phyloP scores from a whole-genome alignment of 2,888 invertebrate species.

The Sarcophaga subvicina region DNA sequence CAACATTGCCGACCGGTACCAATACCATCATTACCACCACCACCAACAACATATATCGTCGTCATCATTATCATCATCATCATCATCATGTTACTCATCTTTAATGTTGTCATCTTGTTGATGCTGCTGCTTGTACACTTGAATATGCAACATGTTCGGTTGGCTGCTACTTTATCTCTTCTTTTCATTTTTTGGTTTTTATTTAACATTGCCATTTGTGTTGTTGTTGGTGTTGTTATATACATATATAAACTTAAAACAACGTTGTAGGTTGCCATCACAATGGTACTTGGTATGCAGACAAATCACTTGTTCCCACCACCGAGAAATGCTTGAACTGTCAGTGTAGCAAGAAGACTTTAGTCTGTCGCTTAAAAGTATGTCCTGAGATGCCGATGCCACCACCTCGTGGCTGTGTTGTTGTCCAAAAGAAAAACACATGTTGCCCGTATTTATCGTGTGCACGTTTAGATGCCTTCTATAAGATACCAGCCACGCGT shows the following conservation, averaged over 20 bases:
- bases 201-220: not conserved
- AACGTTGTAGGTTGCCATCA: constrained; percentile 86
- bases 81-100: not conserved
- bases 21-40: not conserved
- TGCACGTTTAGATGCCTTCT: constrained; percentile 83
- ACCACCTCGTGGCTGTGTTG: constrained; percentile 88
- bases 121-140: not conserved
- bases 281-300: constrained; percentile 86
- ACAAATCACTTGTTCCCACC: constrained; percentile 86
- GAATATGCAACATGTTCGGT: constrained; percentile 25
- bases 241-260: not conserved
- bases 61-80: constrained; percentile 32
- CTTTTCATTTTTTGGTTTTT: too few relatives aligned
- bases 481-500: constrained; percentile 78
- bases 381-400: constrained; percentile 90
- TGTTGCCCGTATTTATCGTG: constrained; percentile 92
- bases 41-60: constrained; percentile 17
- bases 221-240: not conserved
- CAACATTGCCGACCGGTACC: constrained; percentile 9
- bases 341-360: constrained; percentile 87
- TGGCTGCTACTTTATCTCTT: not conserved
- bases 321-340: constrained; percentile 91
- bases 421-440: constrained; percentile 86
- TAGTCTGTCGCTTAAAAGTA: constrained; percentile 89
- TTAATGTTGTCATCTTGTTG: not conserved